Base-by-base conservation (phyloP, 2,797 vertebrate genomes). In the Orientallactaga sibirica region DNA sequence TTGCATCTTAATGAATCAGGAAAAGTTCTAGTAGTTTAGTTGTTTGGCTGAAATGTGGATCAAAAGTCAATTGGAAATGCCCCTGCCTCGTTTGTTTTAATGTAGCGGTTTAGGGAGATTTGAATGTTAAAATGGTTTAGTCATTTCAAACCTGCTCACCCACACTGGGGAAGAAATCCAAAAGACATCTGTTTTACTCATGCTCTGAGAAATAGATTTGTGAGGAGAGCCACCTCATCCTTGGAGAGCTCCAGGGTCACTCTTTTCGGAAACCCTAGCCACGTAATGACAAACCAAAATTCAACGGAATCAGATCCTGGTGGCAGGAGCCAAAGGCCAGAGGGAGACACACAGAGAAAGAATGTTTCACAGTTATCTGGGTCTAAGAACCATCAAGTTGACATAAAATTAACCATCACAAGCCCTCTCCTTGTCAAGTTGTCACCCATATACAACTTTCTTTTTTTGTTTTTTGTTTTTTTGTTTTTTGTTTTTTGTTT, bases 371-470 rank as follows among this genome's bases (percentile, higher is more conserved):
- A 86, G 66, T 22, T 61, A 16, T n/a, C 4, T 55, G n/a, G 24
- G 58, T 20, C 10, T 41, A 48, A 62, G 73, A 15, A 64, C 73
- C 52, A 58, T 27, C 24, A 71, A 37, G 18, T 27, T 52, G 67
- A 71, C 77, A 52, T 22, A 66, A 58, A 90, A 55, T 48, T 73
- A 88, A 62, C 70, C 62, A 76, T 83, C 19, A 15, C 74, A 95
- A 76, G 33, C 27, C n/a, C 1, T 76, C 29, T 67, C 41, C n/a
- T 67, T 48, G 41, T 83, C 4, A 37, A 41, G 3, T 71, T 79
- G 41, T 61, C 22, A 37, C 43, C 43, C 19, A 64, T 62, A 48
- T 73, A 33, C 27, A 70, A 14, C 70, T 82, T 62, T 33, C 86
- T 52, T 48, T 48, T 48, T 48, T 48, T 48, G 1, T 48, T 48